Evolutionary conservation across 1,140 invertebrate species (phyloP), one percentile per base, ranked within the genome.

Genomic region (Thaumetopoea pityocampa): DNA sequence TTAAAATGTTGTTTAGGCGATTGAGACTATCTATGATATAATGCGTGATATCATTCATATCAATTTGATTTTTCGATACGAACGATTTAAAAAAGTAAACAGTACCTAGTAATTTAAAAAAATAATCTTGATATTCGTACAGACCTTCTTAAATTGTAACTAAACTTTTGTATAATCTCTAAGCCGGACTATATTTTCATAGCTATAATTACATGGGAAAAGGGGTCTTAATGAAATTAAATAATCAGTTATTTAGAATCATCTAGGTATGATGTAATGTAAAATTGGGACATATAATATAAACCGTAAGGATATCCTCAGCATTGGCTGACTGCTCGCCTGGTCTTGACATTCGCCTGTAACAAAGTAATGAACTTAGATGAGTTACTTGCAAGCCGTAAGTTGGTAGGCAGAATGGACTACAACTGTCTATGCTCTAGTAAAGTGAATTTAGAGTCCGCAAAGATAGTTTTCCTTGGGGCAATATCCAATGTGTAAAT

Each of bases 301-400:
- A 18, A 45, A 15, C 14, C 23, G 50, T 10, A 57, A 45, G 5
- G 64, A 38, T 51, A 64, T 53, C 30, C 64, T 56, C 9, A 33
- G 36, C 8, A 47, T 26, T 2, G 59, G 51, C 22, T 78, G 69
- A 4, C 46, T 45, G 51, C 63, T 82, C 8, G 72, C 66, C 20
- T 74, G 66, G 34, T 78, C 78, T 66, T 80, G 78, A 63, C 78
- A 83, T 55, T 83, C 77, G 37, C 78, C 78, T 82, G 60, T 6
- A 59, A 60, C 3, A 9, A 41, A 41, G 32, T 4, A 20, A 28
- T 12, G 2, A 2, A n/a, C n/a, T n/a, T n/a, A n/a, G n/a, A n/a
- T n/a, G n/a, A n/a, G n/a, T n/a, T n/a, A n/a, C n/a, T n/a, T n/a
- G n/a, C n/a, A n/a, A n/a, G n/a, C n/a, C n/a, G n/a, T n/a, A n/a